Conservation (phyloP, 1,140 invertebrate species). For the Mycetomoellerius zeteki region DNA sequence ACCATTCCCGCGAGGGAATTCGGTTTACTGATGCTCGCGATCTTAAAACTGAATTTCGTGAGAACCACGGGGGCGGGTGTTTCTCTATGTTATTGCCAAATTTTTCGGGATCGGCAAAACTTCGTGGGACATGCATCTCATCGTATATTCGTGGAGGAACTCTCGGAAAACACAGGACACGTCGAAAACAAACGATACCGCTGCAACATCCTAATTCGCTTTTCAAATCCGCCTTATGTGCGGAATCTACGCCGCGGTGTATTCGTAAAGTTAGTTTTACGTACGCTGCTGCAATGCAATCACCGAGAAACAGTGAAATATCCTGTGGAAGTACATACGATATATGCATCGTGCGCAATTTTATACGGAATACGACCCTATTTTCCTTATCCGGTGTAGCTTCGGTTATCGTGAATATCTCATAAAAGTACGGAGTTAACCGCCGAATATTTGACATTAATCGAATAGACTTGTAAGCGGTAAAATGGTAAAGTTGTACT, state of each 20-base stretch:
- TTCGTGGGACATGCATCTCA: constrained; percentile 33
- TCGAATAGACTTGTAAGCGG: not conserved
- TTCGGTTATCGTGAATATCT: constrained; percentile 41
- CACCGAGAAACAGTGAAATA: constrained; percentile 70
- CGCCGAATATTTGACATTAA: constrained; percentile 20
- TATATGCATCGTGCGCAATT: constrained; percentile 46
- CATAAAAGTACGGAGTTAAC: constrained; percentile 11
- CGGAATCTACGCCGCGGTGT: constrained; percentile 24
- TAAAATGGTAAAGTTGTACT: not conserved
- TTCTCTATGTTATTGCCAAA: constrained; percentile 54
- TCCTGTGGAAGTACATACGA: constrained; percentile 48
- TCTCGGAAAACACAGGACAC: constrained; percentile 20
- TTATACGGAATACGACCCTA: constrained; percentile 64
- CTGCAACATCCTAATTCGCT: constrained; percentile 72
- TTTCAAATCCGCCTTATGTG: constrained; percentile 49
- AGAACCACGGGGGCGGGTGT: not conserved
- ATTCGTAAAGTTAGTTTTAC: constrained; percentile 71
- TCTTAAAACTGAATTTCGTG: not conserved
- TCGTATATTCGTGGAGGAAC: constrained; percentile 65
- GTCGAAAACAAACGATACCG: constrained; percentile 67
- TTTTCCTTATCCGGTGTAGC: constrained; percentile 61
- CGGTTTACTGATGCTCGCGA: constrained; percentile 1
- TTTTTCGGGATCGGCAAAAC: constrained; percentile 45
- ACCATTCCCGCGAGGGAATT: not conserved
- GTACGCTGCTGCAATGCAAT: constrained; percentile 67